These are phyloP conservation scores for Enteromius paludinosus DNA, from an alignment of 2,797 vertebrate species.

Conservation along the genomic window DNA sequence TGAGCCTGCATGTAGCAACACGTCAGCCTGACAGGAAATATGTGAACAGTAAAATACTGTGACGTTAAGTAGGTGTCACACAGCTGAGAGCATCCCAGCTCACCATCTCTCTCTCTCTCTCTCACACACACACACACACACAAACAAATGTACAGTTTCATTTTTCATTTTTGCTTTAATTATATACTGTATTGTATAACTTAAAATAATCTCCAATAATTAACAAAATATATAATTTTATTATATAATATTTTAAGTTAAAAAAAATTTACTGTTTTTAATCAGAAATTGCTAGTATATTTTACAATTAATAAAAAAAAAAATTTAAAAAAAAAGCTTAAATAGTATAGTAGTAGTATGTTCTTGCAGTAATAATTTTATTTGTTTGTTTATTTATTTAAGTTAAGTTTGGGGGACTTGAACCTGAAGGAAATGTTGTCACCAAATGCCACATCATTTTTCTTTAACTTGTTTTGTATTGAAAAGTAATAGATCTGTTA, in stretches of 20 bases:
- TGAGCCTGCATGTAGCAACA: conserved; percentile 56
- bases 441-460: not conserved
- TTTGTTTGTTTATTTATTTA: no score
- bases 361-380: no score
- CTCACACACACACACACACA: no score
- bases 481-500: not conserved
- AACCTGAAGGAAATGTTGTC: not conserved
- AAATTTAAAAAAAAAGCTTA: not conserved
- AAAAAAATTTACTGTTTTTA: not conserved
- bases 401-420: not conserved
- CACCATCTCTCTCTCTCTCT: not conserved
- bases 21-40: conserved; percentile 57
- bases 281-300: not conserved
- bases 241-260: not conserved
- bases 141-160: no score
- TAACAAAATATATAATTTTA: not conserved
- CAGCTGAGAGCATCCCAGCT: conserved; percentile 42
- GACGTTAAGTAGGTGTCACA: conserved; percentile 58
- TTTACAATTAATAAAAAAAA: not conserved
- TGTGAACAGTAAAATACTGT: conserved; percentile 45
- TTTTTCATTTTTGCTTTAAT: no score
- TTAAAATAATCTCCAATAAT: not conserved
- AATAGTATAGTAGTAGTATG: not conserved
- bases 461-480: not conserved
- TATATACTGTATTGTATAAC: not conserved